Percentiles rank a stretch among this genome's conserved stretches.
phyloP scores from a whole-genome alignment of 2,113 vertebrate species.

The Ptilonorhynchus violaceus region DNA sequence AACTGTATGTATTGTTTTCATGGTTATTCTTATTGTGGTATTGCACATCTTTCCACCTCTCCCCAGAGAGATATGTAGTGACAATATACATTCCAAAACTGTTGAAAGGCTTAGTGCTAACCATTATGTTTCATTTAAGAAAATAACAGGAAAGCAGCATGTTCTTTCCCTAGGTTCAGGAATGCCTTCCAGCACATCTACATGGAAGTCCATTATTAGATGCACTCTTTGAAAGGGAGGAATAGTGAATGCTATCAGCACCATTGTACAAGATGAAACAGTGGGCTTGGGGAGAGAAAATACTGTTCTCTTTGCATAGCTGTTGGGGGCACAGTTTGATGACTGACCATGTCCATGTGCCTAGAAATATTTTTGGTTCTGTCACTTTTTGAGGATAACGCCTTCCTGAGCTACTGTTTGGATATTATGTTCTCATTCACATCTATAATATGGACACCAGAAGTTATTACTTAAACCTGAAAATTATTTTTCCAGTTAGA shows the following conservation, averaged over 20 bases:
- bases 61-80: neutral
- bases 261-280: neutral
- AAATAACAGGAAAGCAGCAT: neutral
- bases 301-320: neutral
- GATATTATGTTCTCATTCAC: neutral
- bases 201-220: neutral
- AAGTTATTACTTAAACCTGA: neutral
- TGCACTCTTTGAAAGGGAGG: neutral
- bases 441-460: neutral
- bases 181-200: neutral
- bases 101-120: neutral
- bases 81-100: neutral
- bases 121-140: neutral
- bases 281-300: neutral
- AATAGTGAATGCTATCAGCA: accelerated
- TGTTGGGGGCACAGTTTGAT: neutral
- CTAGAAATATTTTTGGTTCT: neutral
- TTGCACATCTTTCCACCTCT: neutral
- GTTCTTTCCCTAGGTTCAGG: neutral
- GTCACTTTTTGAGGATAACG: neutral
- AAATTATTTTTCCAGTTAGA: neutral
- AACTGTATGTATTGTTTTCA: neutral
- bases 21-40: neutral
- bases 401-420: neutral
- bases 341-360: neutral